Evolutionary conservation across 2,888 invertebrate genomes (phyloP), one percentile per base, ranked within the genome.

Genomic region (Exephanes ischioxanthus): DNA sequence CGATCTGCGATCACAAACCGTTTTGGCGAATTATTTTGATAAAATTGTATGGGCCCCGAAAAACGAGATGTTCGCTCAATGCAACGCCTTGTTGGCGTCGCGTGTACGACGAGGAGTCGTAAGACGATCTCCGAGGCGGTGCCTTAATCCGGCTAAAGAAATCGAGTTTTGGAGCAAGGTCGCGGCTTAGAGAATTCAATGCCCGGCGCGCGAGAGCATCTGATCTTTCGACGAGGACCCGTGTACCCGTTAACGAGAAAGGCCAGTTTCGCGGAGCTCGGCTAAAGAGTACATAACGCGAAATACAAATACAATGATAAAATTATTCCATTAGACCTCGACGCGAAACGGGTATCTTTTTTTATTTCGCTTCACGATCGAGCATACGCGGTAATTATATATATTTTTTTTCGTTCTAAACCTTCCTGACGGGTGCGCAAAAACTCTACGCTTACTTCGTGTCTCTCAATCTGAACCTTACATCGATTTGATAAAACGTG

Each of bases 121-220:
- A 77, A 85, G 67, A 55, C 53, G 85, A 85, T 76, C 78, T 66
- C 53, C 30, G 19, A 16, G 6, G 16, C 61, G 76, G 37, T 30
- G 51, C 48, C 61, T 67, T 72, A 71, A 83, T 83, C 76, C 80
- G 72, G 55, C 72, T 72, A 63, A 80, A 85, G 83, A 83, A 85
- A 83, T 83, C 67, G 61, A 66, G 76, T 83, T 80, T 80, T 72
- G 45, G 79, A 76, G 76, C 83, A 72, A 85, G 85, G 85, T 83
- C 80, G 71, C 71, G 22, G 37, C 79, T 80, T 67, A 67, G 80
- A 72, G 76, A 77, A 80, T 72, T 80, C 73, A 80, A 85, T 72
- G 79, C 80, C 61, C 53, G 80, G 58, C 76, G 53, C 80, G 67
- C 45, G 9, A 67, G 79, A 83, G 72, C 72, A 72, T 67, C 37